Percentiles rank a stretch among this genome's conserved stretches.
Evolutionary conservation across 2,888 invertebrate species (phyloP).

Genomic region (Taphrorychus bicolor): DNA sequence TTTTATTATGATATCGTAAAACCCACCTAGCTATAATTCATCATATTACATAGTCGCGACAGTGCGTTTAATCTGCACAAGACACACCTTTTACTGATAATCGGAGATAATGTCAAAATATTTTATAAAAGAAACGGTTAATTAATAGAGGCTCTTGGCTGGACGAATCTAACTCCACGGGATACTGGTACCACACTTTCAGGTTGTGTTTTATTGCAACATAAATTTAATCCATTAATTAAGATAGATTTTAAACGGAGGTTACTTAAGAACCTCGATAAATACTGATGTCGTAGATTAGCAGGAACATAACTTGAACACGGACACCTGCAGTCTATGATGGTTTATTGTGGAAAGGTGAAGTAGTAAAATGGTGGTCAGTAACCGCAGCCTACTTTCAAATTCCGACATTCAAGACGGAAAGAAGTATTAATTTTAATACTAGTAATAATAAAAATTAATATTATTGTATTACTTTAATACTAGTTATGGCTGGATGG

Average conservation of each 20-base stretch:
- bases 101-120: slow-evolving; percentile 32
- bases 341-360: background rate
- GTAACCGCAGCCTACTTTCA: too few species aligned
- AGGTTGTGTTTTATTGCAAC: too few species aligned
- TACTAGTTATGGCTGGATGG: too few species aligned
- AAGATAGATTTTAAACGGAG: slow-evolving; percentile 10
- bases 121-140: slow-evolving; percentile 24
- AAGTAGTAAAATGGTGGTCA: too few species aligned
- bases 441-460: too few species aligned
- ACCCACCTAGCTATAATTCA: slow-evolving; percentile 21
- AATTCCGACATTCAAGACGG: too few species aligned
- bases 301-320: background rate
- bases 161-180: slow-evolving; percentile 23
- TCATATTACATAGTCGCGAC: slow-evolving; percentile 19
- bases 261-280: background rate
- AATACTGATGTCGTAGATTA: background rate
- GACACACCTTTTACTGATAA: slow-evolving; percentile 34
- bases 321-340: background rate
- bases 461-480: too few species aligned
- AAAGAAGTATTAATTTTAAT: too few species aligned
- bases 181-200: slow-evolving; percentile 31
- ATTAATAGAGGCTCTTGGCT: slow-evolving; percentile 19
- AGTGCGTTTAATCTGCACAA: slow-evolving; percentile 19
- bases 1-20: slow-evolving; percentile 17
- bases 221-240: slow-evolving; percentile 28